These are phyloP conservation scores for Falco berigora DNA, from an alignment of 2,797 vertebrate species.

Conservation along the genomic window DNA sequence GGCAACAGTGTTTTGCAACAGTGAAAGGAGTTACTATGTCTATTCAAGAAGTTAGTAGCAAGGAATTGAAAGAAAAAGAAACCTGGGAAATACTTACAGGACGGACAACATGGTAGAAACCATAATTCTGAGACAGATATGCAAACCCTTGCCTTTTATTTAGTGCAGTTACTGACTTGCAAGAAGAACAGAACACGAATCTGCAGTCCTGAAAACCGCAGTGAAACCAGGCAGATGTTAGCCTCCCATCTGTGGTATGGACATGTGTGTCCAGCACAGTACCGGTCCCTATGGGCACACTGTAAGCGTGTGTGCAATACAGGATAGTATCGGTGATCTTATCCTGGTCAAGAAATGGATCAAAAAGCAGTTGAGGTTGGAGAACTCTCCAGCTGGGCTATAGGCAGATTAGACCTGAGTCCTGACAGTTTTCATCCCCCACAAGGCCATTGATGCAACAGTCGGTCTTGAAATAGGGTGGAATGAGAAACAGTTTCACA, in stretches of 20 bases:
- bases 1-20: background rate
- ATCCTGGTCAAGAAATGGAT: background rate
- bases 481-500: background rate
- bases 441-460: background rate
- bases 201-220: background rate
- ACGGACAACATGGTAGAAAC: background rate
- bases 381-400: background rate
- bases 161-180: background rate
- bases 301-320: background rate
- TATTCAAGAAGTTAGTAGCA: background rate
- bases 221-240: background rate
- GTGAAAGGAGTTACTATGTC: background rate
- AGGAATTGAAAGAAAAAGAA: background rate
- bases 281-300: accelerated
- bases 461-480: background rate
- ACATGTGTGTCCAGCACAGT: background rate
- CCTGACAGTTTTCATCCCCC: background rate
- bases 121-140: background rate
- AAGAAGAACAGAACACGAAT: background rate
- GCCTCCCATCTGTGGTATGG: background rate
- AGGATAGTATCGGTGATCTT: background rate
- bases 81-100: background rate
- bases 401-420: background rate
- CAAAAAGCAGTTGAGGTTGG: background rate
- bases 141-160: background rate